These are phyloP conservation scores for Eustalomyia histrio DNA, from an alignment of 2,888 invertebrate species.

Conservation along the genomic window DNA sequence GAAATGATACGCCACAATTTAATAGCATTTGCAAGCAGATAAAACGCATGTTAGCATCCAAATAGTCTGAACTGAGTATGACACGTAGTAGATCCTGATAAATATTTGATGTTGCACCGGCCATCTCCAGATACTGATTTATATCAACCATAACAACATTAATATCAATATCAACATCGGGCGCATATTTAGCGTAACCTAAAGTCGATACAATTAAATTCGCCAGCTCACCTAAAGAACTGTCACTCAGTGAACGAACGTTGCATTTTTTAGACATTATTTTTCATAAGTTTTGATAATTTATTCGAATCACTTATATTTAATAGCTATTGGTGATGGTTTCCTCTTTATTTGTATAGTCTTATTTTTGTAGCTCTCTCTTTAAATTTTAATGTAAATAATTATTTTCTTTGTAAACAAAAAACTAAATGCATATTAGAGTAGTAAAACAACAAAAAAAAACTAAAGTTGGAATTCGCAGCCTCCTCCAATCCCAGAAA, in stretches of 20 bases:
- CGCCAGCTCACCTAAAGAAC: slow-evolving; percentile 83
- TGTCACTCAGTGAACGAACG: slow-evolving; percentile 82
- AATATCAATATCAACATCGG: slow-evolving; percentile 82
- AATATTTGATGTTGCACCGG: slow-evolving; percentile 85
- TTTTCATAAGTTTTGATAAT: not conserved
- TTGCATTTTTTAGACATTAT: slow-evolving; percentile 84
- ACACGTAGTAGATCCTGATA: slow-evolving; percentile 85
- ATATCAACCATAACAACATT: slow-evolving; percentile 82
- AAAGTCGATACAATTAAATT: slow-evolving; percentile 83
- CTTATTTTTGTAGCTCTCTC: not conserved
- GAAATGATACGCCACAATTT: slow-evolving; percentile 83
- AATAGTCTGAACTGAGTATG: slow-evolving; percentile 84
- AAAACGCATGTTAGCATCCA: slow-evolving; percentile 85
- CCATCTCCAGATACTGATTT: slow-evolving; percentile 82
- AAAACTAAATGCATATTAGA: no score
- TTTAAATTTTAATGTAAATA: slow-evolving; percentile 29
- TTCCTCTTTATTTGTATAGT: not conserved
- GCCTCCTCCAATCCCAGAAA: no score
- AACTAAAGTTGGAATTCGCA: no score
- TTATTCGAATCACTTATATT: not conserved
- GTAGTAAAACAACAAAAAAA: no score
- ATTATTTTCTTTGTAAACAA: slow-evolving; percentile 36
- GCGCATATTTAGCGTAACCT: slow-evolving; percentile 81
- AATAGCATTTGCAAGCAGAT: slow-evolving; percentile 84
- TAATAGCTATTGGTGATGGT: not conserved